phyloP scores from a whole-genome alignment of 2,888 invertebrate genomes.

The Resseliella maxima region DNA sequence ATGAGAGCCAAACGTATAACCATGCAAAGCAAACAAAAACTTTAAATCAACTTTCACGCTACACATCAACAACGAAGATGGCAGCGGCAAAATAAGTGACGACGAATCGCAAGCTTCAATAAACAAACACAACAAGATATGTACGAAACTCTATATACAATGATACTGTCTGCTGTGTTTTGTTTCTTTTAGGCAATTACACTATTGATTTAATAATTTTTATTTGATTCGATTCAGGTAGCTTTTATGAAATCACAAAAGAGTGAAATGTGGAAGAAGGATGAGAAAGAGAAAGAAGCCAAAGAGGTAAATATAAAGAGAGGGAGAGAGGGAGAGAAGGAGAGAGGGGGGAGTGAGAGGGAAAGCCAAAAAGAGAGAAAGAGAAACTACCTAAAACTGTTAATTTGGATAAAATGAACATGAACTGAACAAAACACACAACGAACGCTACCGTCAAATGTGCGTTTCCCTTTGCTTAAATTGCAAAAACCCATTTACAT shows the following conservation, averaged over 20 bases:
- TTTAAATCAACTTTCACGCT: conserved; percentile 51
- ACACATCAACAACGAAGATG: background rate
- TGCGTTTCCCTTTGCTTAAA: too few relatives aligned
- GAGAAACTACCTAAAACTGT: too few relatives aligned
- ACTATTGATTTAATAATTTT: conserved; percentile 51
- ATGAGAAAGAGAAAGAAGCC: too few relatives aligned
- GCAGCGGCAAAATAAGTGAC: background rate
- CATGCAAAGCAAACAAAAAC: conserved; percentile 48
- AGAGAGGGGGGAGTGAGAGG: too few relatives aligned
- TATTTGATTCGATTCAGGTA: background rate
- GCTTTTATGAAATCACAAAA: background rate
- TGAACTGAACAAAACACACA: too few relatives aligned
- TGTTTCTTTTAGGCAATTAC: conserved; percentile 5
- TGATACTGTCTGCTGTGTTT: background rate
- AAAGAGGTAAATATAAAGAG: too few relatives aligned
- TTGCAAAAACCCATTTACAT: too few relatives aligned
- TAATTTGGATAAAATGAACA: too few relatives aligned
- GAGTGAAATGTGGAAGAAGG: too few relatives aligned
- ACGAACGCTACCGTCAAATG: too few relatives aligned
- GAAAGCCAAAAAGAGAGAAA: too few relatives aligned
- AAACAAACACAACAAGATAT: background rate
- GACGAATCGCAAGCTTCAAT: background rate
- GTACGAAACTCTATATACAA: background rate
- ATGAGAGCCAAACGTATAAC: conserved; percentile 7
- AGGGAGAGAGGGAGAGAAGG: too few relatives aligned